Percentiles rank a stretch among this genome's conserved stretches.
These are phyloP conservation scores for Nipponia nippon DNA, from an alignment of 2,113 vertebrate genomes.

Conservation along the genomic window DNA sequence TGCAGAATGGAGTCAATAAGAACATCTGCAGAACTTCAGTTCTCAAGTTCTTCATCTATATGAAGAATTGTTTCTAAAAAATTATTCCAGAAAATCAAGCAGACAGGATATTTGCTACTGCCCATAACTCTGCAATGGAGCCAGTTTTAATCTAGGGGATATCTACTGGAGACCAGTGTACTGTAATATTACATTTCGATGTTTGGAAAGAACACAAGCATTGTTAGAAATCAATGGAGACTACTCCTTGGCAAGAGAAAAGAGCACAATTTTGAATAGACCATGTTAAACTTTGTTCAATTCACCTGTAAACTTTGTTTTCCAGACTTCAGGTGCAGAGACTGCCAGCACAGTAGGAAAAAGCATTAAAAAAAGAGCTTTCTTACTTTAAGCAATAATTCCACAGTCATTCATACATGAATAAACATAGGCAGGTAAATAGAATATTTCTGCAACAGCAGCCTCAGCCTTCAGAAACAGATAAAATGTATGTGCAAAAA, in stretches of 20 bases:
- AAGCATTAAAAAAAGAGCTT: background rate
- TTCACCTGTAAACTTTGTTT: background rate
- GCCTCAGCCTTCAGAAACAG: background rate
- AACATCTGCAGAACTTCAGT: background rate
- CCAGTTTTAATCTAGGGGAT: background rate
- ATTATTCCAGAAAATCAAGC: background rate
- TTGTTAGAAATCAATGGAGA: background rate
- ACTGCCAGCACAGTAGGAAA: background rate
- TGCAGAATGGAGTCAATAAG: background rate
- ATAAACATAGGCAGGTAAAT: background rate
- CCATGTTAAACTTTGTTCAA: background rate
- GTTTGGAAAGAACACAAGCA: background rate
- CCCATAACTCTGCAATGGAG: background rate
- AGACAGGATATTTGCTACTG: background rate
- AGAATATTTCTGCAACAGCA: background rate
- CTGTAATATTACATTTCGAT: background rate
- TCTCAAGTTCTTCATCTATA: background rate
- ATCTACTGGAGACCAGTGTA: background rate
- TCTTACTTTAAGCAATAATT: background rate
- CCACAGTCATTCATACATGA: background rate
- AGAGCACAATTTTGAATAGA: background rate
- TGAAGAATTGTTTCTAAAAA: background rate
- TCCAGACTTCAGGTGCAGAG: background rate
- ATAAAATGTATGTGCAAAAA: background rate
- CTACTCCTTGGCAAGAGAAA: background rate